These are phyloP conservation scores for Sinosuthora webbiana DNA, from an alignment of 2,113 vertebrate genomes.

Conservation along the genomic window DNA sequence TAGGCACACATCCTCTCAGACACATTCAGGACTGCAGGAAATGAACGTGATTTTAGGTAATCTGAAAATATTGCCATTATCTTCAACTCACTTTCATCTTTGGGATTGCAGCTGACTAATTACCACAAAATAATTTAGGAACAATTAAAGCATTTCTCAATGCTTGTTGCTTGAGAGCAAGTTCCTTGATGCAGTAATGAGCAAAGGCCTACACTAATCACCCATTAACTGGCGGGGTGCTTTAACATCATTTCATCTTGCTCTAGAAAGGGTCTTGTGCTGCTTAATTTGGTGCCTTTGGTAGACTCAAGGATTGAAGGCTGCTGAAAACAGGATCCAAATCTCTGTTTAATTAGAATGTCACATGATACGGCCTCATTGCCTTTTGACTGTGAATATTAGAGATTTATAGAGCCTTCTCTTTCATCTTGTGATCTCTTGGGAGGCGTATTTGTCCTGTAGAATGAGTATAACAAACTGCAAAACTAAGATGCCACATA, in stretches of 20 bases:
- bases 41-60: neutral
- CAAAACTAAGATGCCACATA: neutral
- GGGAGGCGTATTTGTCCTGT: neutral
- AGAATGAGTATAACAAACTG: neutral
- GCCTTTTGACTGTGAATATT: neutral
- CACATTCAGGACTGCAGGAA: neutral
- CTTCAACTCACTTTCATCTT: neutral
- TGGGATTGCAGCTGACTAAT: slow-evolving; percentile 7
- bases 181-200: slow-evolving; percentile 22
- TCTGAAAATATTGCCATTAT: neutral
- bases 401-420: neutral
- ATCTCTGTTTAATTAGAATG: neutral
- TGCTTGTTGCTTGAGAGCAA: slow-evolving; percentile 3
- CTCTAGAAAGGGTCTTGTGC: neutral
- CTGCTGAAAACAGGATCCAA: neutral
- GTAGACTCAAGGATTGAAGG: neutral
- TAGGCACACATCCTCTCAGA: neutral
- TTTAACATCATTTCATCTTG: slow-evolving; percentile 31
- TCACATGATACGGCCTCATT: accelerated
- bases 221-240: neutral
- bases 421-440: neutral
- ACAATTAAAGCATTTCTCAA: slow-evolving; percentile 34
- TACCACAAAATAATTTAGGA: slow-evolving; percentile 14
- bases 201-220: neutral
- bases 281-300: neutral